These are phyloP conservation scores for Shargacucullia verbasci DNA, from an alignment of 2,888 invertebrate species.

Conservation along the genomic window DNA sequence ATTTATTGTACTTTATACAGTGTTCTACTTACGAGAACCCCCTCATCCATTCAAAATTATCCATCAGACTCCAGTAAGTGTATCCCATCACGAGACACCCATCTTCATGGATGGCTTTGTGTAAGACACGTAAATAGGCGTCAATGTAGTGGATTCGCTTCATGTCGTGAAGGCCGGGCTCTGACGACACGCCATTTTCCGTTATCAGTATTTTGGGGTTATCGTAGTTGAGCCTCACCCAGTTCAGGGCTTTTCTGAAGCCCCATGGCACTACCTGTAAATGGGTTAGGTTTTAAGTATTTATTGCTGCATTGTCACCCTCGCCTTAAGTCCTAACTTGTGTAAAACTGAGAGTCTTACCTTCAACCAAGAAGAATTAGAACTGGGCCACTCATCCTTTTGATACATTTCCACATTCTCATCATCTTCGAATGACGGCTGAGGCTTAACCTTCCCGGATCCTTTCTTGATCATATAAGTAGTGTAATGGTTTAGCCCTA, in stretches of 20 bases:
- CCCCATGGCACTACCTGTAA: slow-evolving; percentile 91
- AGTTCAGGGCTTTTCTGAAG: slow-evolving; percentile 90
- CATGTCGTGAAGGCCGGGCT: slow-evolving; percentile 79
- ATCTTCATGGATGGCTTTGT: slow-evolving; percentile 86
- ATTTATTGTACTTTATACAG: not conserved
- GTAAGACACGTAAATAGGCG: slow-evolving; percentile 80
- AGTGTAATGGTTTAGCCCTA: slow-evolving; percentile 93
- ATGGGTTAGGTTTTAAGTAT: too few species aligned
- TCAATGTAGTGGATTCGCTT: slow-evolving; percentile 87
- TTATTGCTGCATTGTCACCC: too few species aligned
- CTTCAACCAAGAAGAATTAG: slow-evolving; percentile 85
- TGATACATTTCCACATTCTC: slow-evolving; percentile 71
- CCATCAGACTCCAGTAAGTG: slow-evolving; percentile 93
- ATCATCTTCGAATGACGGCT: slow-evolving; percentile 80
- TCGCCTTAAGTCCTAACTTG: too few species aligned
- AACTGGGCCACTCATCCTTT: slow-evolving; percentile 85
- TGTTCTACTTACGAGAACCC: slow-evolving; percentile 90
- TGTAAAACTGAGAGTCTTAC: slow-evolving; percentile 61
- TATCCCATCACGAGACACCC: slow-evolving; percentile 91
- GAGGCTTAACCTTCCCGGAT: slow-evolving; percentile 54
- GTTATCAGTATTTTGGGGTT: slow-evolving; percentile 89
- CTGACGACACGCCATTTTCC: slow-evolving; percentile 90
- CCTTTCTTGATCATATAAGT: slow-evolving; percentile 81
- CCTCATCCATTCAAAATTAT: slow-evolving; percentile 94
- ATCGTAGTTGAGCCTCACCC: slow-evolving; percentile 89